Evolutionary conservation across 1,140 invertebrate genomes (phyloP).

Genomic region (Chironomus tepperi): DNA sequence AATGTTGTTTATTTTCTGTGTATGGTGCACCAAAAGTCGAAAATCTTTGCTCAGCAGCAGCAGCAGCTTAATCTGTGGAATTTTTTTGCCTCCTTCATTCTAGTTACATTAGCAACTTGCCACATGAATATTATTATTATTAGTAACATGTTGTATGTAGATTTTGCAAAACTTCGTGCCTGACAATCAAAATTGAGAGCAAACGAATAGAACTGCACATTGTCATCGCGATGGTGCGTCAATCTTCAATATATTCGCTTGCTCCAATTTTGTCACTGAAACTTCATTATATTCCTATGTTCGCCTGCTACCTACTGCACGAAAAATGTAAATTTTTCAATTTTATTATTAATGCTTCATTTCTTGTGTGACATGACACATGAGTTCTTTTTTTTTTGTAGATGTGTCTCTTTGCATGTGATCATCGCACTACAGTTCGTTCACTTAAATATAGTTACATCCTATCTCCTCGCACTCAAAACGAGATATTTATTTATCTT

Average conservation of each 20-base stretch:
- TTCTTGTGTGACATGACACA: conserved; percentile 5
- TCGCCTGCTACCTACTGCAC: too few species aligned
- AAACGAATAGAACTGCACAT: too few species aligned
- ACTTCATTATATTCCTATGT: too few species aligned
- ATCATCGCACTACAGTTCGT: not conserved
- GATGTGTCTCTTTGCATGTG: not conserved
- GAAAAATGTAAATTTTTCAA: not conserved
- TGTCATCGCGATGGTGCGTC: not conserved
- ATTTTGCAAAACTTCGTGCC: conserved; percentile 3
- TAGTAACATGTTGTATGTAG: too few species aligned
- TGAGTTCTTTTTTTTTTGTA: not conserved
- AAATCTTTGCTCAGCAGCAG: not conserved
- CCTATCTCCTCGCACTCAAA: too few species aligned
- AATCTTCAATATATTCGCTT: not conserved
- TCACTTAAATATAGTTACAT: conserved; percentile 17
- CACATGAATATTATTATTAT: too few species aligned
- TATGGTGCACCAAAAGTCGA: not conserved
- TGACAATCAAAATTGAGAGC: conserved; percentile 12
- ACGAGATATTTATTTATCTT: too few species aligned
- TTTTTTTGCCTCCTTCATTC: too few species aligned
- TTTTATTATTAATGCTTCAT: not conserved
- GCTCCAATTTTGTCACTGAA: not conserved
- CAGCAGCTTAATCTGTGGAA: not conserved
- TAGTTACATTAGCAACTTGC: too few species aligned
- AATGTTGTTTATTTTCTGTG: not conserved